These are phyloP conservation scores for Acronicta aceris DNA, from an alignment of 2,888 invertebrate genomes.

Conservation along the genomic window DNA sequence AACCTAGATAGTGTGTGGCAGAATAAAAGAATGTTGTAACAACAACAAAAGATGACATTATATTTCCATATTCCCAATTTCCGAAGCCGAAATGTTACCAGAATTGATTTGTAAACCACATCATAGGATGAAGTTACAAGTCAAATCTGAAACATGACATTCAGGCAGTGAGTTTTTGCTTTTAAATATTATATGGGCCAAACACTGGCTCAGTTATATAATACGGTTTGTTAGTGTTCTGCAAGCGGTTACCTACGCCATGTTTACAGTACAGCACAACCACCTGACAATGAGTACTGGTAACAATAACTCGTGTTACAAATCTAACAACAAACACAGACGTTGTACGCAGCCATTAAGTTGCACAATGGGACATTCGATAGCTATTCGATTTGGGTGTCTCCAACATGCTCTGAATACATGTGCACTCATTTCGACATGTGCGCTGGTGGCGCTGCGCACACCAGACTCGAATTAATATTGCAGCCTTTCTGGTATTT, in stretches of 20 bases:
- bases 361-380: constrained; percentile 82
- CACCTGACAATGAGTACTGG: constrained; percentile 53
- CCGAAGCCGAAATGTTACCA: too few species aligned
- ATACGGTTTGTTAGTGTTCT: constrained; percentile 15
- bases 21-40: too few species aligned
- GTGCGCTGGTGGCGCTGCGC: constrained; percentile 16
- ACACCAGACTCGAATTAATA: constrained; percentile 36
- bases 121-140: too few species aligned
- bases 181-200: neutral
- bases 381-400: constrained; percentile 73
- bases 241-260: constrained; percentile 28
- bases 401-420: constrained; percentile 73
- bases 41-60: too few species aligned
- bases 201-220: constrained; percentile 5
- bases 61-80: too few species aligned
- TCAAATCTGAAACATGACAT: constrained; percentile 4
- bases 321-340: constrained; percentile 66
- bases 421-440: constrained; percentile 66
- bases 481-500: constrained; percentile 28
- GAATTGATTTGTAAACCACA: too few species aligned
- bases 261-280: constrained; percentile 49
- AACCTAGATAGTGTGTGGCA: too few species aligned
- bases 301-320: constrained; percentile 63
- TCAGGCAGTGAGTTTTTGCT: neutral
- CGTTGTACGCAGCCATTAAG: constrained; percentile 67